These are phyloP conservation scores for Ardeotis arabs DNA, from an alignment of 2,113 vertebrate species.

Conservation along the genomic window DNA sequence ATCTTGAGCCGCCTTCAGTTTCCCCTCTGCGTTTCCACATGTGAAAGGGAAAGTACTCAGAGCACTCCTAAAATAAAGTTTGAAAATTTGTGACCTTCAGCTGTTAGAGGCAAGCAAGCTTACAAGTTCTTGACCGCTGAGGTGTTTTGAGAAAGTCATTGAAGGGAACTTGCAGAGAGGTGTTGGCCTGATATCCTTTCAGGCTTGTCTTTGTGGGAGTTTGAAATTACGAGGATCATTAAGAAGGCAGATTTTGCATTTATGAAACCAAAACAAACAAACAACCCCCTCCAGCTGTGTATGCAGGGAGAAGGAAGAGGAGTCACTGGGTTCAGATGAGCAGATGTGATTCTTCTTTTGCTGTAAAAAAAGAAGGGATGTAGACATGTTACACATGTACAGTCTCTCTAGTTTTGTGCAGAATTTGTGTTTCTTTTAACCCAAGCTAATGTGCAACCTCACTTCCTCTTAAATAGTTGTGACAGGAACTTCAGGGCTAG, in stretches of 20 bases:
- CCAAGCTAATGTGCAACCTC: neutral
- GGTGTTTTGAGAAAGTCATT: neutral
- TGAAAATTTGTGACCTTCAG: neutral
- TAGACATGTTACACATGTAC: neutral
- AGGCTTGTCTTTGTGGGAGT: neutral
- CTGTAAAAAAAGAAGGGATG: neutral
- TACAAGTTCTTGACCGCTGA: neutral
- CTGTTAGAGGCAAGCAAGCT: neutral
- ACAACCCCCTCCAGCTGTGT: neutral
- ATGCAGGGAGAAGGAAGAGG: neutral
- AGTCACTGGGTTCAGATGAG: neutral
- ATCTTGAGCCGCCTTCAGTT: neutral
- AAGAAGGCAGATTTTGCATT: neutral
- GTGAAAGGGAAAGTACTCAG: neutral
- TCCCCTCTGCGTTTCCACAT: neutral
- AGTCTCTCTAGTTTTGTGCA: neutral
- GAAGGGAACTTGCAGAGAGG: neutral
- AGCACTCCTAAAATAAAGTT: neutral
- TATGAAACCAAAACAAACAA: neutral
- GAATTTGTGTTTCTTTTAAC: neutral
- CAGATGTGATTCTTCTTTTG: neutral
- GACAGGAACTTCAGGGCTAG: slow-evolving; percentile 43
- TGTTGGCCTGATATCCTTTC: neutral
- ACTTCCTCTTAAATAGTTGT: slow-evolving; percentile 25
- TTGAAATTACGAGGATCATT: neutral